phyloP scores from a whole-genome alignment of 1,140 invertebrate genomes.

The Archivesica marissinica region DNA sequence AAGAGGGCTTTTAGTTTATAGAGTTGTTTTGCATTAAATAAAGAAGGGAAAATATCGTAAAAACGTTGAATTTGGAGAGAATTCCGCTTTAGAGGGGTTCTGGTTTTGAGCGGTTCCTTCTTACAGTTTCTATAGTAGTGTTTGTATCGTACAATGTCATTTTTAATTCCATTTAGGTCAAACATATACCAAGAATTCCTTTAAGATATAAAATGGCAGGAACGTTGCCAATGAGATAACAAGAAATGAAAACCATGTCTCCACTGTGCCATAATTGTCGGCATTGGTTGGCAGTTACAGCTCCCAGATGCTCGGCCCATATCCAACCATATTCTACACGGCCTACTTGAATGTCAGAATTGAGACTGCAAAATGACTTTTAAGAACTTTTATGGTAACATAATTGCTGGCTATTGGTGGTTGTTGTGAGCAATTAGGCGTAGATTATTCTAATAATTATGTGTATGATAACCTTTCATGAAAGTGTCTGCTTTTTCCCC shows the following conservation, averaged over 20 bases:
- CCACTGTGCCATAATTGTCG: background rate
- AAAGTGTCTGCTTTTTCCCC: background rate
- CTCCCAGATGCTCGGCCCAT: background rate
- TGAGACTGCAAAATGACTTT: slow-evolving; percentile 35
- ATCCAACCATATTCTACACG: background rate
- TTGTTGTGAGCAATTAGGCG: slow-evolving; percentile 45
- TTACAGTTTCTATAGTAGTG: no score
- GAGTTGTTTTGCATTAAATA: no score
- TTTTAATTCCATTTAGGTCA: background rate
- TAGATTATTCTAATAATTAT: slow-evolving; percentile 33
- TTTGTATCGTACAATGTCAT: no score
- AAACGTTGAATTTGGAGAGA: no score
- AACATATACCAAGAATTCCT: background rate
- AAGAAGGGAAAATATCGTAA: no score
- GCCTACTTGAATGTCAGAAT: slow-evolving; percentile 27
- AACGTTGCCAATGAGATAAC: slow-evolving; percentile 6
- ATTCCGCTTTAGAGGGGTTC: no score
- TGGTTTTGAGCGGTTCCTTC: no score
- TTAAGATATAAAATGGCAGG: background rate
- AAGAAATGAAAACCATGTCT: background rate
- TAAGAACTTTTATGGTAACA: slow-evolving; percentile 20
- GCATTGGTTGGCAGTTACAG: background rate
- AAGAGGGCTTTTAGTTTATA: no score
- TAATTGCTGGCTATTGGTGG: slow-evolving; percentile 22
- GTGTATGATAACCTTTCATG: slow-evolving; percentile 11